These are phyloP conservation scores for Drosophila anomelani DNA, from an alignment of 2,888 invertebrate genomes.

Conservation along the genomic window DNA sequence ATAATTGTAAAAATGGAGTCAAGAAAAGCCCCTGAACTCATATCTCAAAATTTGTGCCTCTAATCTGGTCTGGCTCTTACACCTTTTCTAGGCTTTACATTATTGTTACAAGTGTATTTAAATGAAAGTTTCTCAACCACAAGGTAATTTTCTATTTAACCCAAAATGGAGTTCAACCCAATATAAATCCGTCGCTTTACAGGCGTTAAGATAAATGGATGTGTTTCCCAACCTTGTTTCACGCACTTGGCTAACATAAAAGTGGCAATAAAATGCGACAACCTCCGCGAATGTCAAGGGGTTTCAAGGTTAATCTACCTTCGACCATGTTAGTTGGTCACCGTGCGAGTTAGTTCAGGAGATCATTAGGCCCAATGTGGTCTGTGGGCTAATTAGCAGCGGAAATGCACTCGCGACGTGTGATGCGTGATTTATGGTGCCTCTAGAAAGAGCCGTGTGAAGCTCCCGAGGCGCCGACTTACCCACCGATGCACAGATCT, in stretches of 20 bases:
- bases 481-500: conserved; percentile 34
- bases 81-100: neutral
- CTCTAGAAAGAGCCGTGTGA: conserved; percentile 52
- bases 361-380: conserved; percentile 63
- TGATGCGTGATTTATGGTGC: conserved; percentile 20
- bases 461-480: conserved; percentile 59
- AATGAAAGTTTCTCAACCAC: too few species aligned
- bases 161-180: neutral
- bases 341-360: neutral
- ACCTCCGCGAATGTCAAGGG: conserved; percentile 16
- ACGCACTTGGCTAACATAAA: conserved; percentile 1
- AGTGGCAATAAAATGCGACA: conserved; percentile 1
- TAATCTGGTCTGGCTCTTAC: neutral
- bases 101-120: neutral
- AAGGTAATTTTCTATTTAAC: neutral
- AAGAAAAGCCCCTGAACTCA: neutral
- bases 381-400: conserved; percentile 71
- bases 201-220: neutral
- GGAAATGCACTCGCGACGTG: conserved; percentile 51
- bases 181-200: neutral
- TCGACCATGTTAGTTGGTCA: conserved; percentile 47
- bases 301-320: conserved; percentile 52
- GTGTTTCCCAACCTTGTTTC: conserved; percentile 5
- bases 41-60: neutral
- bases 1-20: too few species aligned